These are phyloP conservation scores for Sarcophaga subvicina DNA, from an alignment of 2,888 invertebrate genomes.

Conservation along the genomic window DNA sequence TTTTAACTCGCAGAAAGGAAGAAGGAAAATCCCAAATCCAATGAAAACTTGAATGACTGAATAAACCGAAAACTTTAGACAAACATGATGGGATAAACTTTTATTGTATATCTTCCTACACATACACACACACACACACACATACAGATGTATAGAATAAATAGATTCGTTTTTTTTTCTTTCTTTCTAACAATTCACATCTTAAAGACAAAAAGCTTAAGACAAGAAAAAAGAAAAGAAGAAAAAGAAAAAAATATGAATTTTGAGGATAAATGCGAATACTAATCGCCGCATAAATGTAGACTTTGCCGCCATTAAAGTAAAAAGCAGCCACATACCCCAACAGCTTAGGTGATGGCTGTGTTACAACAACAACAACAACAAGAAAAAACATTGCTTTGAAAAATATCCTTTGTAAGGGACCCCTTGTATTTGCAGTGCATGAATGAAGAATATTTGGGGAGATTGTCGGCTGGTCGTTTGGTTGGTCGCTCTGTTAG, in stretches of 20 bases:
- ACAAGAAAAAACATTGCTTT: conserved; percentile 5
- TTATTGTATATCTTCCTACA: conserved; percentile 20
- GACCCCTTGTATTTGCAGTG: background rate
- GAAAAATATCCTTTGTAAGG: background rate
- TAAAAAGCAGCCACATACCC: conserved; percentile 14
- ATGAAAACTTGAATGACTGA: conserved; percentile 36
- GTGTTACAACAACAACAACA: background rate
- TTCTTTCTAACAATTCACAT: background rate
- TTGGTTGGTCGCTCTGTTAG: background rate
- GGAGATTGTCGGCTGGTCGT: too few relatives aligned
- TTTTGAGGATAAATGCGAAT: conserved; percentile 49
- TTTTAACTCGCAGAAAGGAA: background rate
- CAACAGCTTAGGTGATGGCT: background rate
- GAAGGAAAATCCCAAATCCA: conserved; percentile 40
- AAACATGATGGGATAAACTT: conserved; percentile 52
- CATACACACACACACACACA: conserved; percentile 24
- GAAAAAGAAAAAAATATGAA: conserved; percentile 1
- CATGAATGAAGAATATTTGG: background rate
- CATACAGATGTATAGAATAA: background rate
- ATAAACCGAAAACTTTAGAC: conserved; percentile 60
- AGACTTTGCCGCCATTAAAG: conserved; percentile 60
- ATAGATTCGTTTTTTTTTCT: background rate
- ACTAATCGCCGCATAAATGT: conserved; percentile 61
- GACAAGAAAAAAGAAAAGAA: background rate
- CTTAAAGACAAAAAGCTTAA: conserved; percentile 21